Base-by-base conservation (phyloP, 2,113 vertebrate genomes). In the Thymallus thymallus region DNA sequence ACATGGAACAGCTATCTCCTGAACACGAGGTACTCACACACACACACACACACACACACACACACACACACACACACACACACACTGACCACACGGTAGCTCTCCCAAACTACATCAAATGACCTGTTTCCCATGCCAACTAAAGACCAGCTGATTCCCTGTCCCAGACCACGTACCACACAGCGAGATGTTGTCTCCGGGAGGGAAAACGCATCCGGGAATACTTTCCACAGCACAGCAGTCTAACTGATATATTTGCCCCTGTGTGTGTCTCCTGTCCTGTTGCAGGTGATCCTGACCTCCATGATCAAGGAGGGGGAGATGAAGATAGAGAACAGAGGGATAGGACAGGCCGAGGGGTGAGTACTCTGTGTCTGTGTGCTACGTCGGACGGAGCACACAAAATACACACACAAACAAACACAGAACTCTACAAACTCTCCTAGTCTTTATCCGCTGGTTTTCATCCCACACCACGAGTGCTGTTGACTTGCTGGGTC, bases 231-330 rank as follows among this genome's bases (percentile, higher is more conserved):
- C 16, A 45, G 69, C 62, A 23, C 32, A 12, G 48, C 64, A 46
- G 13, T 24, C 55, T 69, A 82, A 71, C 68, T 72, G 78, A 62
- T 55, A 7, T 51, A 9, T 2, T 2, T 22, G 1, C 29, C 22
- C 9, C 2, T 75, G 72, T 41, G 20, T 56, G 51, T 35, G 46
- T 80, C 30, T 74, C 55, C 55, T 63, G 62, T 41, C 76, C 77
- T n/a, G 69, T 80, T 56, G 46, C 88, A 99, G 98, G 97, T 97
- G 90, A 99, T 99, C 92, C 94, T 99, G 84, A 96, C 93, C 86
- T 99, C 97, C 55, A 99, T 99, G 97, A 96, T 99, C 91, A 99
- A 98, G 87, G 98, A 99, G 89, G 98, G 98, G 86, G 98, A 99
- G 92, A 96, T 96, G 87, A 99, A 99, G 93, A 93, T 98, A 90